These are phyloP conservation scores for Dryoscopus gambensis DNA, from an alignment of 2,113 vertebrate genomes.

Conservation along the genomic window DNA sequence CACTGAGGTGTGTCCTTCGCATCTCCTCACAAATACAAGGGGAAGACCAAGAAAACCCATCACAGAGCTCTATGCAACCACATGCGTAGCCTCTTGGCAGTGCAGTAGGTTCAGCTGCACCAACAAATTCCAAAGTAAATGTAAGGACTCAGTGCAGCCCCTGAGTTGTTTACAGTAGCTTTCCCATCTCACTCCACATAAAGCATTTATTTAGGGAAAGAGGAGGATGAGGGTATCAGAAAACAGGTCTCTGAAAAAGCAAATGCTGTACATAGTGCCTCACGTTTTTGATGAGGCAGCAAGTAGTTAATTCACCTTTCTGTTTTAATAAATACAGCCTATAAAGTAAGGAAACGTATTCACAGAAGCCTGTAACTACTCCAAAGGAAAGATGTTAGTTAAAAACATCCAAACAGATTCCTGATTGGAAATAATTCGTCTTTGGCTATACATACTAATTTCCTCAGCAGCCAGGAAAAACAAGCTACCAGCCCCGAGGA, in stretches of 20 bases:
- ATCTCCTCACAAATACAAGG: background rate
- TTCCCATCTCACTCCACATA: background rate
- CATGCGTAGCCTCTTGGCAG: background rate
- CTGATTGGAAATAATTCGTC: background rate
- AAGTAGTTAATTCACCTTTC: background rate
- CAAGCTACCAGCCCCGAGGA: background rate
- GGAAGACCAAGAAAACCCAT: background rate
- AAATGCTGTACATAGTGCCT: background rate
- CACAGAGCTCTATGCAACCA: fast-evolving
- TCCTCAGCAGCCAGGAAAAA: background rate
- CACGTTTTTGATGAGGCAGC: background rate
- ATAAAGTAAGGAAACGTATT: background rate
- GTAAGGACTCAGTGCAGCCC: fast-evolving
- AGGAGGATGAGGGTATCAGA: background rate
- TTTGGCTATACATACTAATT: background rate
- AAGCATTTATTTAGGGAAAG: background rate
- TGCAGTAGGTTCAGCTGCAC: background rate
- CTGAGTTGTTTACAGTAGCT: background rate
- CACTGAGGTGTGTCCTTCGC: background rate
- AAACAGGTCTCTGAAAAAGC: background rate
- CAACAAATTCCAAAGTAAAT: background rate
- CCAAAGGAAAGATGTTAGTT: background rate
- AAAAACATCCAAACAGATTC: background rate
- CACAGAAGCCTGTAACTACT: background rate
- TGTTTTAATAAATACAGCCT: background rate